A percentile compares a stretch with the other conserved stretches of the same genome.
Conservation (phyloP, 2,888 invertebrate genomes). For the Phaedon cochleariae region DNA sequence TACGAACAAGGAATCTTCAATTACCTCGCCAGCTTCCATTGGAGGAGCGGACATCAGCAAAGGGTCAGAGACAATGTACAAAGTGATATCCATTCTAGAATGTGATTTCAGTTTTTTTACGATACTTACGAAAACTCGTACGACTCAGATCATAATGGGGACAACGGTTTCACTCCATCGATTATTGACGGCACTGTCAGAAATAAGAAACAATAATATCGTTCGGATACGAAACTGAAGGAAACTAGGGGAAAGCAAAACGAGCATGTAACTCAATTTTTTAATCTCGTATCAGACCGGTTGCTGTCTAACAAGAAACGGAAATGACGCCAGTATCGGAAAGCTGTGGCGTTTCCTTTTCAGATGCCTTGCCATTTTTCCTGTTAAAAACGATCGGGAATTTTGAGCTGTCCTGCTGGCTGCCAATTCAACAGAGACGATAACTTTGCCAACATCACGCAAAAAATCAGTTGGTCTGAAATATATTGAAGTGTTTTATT, state of each 20-base stretch:
- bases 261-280: conserved; percentile 42
- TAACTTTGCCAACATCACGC: background rate
- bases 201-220: no score
- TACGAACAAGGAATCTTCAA: background rate
- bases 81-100: background rate
- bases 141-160: no score
- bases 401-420: background rate
- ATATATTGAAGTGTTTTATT: no score
- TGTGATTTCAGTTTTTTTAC: background rate
- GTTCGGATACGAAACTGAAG: no score
- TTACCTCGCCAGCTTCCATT: background rate
- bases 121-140: no score
- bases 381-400: no score
- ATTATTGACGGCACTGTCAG: no score
- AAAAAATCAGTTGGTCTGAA: no score
- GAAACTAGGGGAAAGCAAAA: conserved; percentile 15
- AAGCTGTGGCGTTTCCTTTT: conserved; percentile 50
- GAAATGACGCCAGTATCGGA: conserved; percentile 51
- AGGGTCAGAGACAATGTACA: background rate
- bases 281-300: conserved; percentile 43
- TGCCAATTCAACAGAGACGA: background rate
- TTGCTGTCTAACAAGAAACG: conserved; percentile 53
- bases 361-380: conserved; percentile 48
- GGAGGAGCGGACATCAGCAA: background rate
- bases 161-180: no score